Base-by-base conservation (phyloP, 2,113 vertebrate species). In the Sclerurus mexicanus region DNA sequence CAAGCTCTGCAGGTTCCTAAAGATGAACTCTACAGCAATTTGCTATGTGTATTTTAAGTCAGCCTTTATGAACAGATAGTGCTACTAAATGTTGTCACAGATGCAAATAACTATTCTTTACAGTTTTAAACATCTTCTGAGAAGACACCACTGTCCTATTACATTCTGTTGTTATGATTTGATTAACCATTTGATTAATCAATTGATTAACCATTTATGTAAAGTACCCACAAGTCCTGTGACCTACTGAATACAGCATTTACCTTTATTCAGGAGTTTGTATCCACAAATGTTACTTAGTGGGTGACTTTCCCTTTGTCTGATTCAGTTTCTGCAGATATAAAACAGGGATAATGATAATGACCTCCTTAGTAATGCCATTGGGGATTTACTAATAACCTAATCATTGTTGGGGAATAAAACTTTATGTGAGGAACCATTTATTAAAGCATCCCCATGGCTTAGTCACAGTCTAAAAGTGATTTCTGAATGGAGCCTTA, bases 331-430 rank as follows among this genome's bases (percentile, higher is more conserved):
- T 90, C 83, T 67, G 50, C 75, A 81, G 88, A 84, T 90, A 92
- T 96, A 95, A 93, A 96, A 71, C 76, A 80, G 46, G 59, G 39
- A 90, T 94, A 95, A 97, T 88, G 88, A 88, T 88, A 95, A 97
- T 96, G 94, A 94, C 92, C 88, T 97, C 94, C 63, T 90, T 93
- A 95, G 83, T 77, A 90, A 92, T 69, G 75, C 30, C 88, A 90
- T 81, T 77, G 59, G 90, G 90, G 95, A 95, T 95, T 95, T 95
- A 94, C 85, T 96, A 93, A 96, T 93, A 95, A 93, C 82, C 72
- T 97, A 97, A 94, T 96, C 77, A 96, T 93, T 96, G 95, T 55
- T 77, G 60, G 52, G 55, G 85, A 96, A 91, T 96, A 95, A 96
- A 97, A 91, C 50, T 95, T 95, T 60, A 96, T 89, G 76, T 76